These are phyloP conservation scores for Prunella fulvescens DNA, from an alignment of 2,113 vertebrate species.

Conservation along the genomic window DNA sequence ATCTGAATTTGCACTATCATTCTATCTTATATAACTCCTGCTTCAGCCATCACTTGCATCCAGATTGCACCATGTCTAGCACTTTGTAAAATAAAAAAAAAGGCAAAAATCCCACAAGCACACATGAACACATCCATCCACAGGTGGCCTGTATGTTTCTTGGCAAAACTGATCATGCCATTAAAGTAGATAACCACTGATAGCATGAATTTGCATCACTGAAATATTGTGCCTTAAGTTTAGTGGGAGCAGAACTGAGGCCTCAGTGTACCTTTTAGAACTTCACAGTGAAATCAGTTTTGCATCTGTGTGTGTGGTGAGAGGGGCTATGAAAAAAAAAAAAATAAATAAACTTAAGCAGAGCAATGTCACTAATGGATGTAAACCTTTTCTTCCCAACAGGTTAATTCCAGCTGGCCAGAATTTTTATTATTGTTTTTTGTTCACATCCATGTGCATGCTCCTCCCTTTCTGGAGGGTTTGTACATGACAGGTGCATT, in stretches of 20 bases:
- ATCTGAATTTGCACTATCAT: neutral
- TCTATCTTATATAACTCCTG: neutral
- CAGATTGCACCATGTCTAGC: neutral
- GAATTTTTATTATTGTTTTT: neutral
- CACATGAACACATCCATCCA: neutral
- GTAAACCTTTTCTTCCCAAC: neutral
- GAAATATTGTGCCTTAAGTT: neutral
- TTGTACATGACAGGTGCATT: constrained; percentile 17
- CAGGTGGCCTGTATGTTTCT: rapidly evolving
- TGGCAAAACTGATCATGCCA: neutral
- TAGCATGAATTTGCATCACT: neutral
- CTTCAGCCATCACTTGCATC: neutral
- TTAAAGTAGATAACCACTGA: neutral
- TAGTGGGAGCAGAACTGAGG: neutral
- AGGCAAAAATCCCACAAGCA: neutral
- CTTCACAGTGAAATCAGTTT: neutral
- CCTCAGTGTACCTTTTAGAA: neutral
- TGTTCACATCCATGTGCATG: neutral
- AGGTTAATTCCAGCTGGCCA: neutral
- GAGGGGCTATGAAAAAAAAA: neutral
- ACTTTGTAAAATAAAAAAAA: neutral
- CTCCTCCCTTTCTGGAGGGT: neutral
- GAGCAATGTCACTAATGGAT: neutral
- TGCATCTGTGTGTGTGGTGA: neutral
- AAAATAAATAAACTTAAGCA: neutral